phyloP scores from a whole-genome alignment of 2,888 invertebrate genomes.

The Acleris laterana region DNA sequence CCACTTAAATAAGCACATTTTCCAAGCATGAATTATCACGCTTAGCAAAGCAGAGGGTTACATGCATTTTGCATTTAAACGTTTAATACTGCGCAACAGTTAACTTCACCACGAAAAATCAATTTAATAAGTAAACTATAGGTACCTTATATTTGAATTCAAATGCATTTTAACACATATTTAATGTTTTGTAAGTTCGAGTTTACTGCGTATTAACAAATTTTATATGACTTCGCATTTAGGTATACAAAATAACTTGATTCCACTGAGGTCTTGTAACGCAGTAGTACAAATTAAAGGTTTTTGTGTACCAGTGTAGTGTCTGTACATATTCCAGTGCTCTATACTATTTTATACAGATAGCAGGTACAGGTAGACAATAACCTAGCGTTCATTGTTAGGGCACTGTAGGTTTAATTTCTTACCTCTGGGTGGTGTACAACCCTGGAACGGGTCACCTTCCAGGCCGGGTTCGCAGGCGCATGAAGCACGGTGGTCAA shows the following conservation, averaged over 20 bases:
- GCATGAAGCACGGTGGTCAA: constrained; percentile 87
- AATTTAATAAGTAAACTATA: constrained; percentile 13
- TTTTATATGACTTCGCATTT: too few species aligned
- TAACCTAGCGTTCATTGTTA: neutral
- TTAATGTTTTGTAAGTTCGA: neutral
- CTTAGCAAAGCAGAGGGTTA: constrained; percentile 81
- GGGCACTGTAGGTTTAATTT: neutral
- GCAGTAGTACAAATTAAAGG: too few species aligned
- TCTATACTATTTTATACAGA: constrained; percentile 1
- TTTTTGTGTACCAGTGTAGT: neutral
- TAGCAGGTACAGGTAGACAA: neutral
- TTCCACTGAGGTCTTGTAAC: neutral
- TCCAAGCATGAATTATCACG: constrained; percentile 77
- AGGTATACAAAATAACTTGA: neutral
- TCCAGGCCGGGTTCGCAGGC: constrained; percentile 84
- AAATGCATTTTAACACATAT: constrained; percentile 4
- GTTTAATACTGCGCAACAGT: constrained; percentile 41
- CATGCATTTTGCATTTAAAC: constrained; percentile 54
- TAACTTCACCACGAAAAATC: constrained; percentile 26
- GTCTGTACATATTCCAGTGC: neutral
- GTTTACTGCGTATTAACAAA: constrained; percentile 3
- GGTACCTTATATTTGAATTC: constrained; percentile 6
- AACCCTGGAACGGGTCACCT: constrained; percentile 87
- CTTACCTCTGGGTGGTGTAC: constrained; percentile 74
- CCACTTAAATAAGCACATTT: constrained; percentile 65